Evolutionary conservation across 2,888 invertebrate genomes (phyloP).

Genomic region (Dysmachus trigonus): DNA sequence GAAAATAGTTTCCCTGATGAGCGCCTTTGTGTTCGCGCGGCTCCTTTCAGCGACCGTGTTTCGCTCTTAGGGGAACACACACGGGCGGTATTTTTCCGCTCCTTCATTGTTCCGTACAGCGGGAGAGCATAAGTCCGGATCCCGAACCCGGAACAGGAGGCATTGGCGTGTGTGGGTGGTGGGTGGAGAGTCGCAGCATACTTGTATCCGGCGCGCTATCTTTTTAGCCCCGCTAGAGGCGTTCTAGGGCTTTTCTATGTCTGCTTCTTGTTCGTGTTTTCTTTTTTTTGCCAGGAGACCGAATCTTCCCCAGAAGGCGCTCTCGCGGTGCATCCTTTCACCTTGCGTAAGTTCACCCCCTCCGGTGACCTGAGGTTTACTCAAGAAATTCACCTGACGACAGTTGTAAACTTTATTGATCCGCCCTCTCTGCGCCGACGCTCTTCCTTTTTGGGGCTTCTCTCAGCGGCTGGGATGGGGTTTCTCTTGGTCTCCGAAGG

Average conservation of each 20-base stretch:
- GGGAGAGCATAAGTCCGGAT: background rate
- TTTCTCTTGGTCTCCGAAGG: background rate
- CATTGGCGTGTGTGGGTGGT: background rate
- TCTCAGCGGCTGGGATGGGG: background rate
- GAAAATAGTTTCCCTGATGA: background rate
- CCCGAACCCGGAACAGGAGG: background rate
- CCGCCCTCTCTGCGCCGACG: background rate
- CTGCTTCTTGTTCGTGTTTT: background rate
- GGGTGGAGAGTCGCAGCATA: background rate
- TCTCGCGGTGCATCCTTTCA: background rate
- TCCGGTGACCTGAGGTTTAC: background rate
- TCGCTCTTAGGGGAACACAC: background rate
- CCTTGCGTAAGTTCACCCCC: background rate
- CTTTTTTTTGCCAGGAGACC: background rate
- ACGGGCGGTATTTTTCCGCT: background rate
- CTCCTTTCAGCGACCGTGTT: background rate
- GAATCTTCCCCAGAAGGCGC: background rate
- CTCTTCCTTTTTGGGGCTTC: background rate
- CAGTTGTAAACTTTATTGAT: slow-evolving; percentile 40
- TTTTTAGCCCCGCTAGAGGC: background rate
- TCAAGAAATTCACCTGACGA: slow-evolving; percentile 13
- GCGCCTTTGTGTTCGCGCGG: background rate
- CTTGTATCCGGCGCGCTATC: background rate
- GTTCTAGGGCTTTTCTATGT: background rate
- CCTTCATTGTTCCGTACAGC: background rate